Base-by-base conservation (phyloP, 2,113 vertebrate species). In the Neogale vison region DNA sequence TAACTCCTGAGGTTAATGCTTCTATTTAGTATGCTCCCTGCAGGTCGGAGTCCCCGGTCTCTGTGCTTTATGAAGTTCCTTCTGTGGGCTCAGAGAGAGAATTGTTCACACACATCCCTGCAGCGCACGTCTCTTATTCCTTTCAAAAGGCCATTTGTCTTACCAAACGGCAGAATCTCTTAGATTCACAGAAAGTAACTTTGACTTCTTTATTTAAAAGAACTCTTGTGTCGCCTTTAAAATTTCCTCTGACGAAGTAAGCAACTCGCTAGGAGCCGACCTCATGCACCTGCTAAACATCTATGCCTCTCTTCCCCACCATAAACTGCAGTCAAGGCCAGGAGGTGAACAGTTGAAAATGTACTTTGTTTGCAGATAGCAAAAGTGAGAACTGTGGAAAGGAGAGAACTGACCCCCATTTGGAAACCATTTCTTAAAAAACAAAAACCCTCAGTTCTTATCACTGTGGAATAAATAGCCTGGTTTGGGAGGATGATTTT, bases 111-210 rank as follows among this genome's bases (percentile, higher is more conserved):
- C 15, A 39, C 0, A 0, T 52, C 52, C 47, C n/a, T 80, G 47
- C 23, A 6, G 18, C 18, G 11, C 15, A 14, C 0, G 0, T 39
- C 74, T 80, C 76, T 86, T 86, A 13, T 29, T 90, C 72, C 88
- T 97, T 97, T 61, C 23, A 57, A 93, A 80, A 95, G 90, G 63
- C 13, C 14, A 63, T 96, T 69, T 94, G 45, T 96, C 71, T 97
- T 57, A 42, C 31, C 18, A 36, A 65, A 74, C 63, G 59, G 57
- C 88, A 81, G 36, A 11, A 18, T 86, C 17, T 92, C 39, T 84
- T 34, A 81, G 45, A 71, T 39, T 81, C 65, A 55, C 18, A 65
- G 93, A 74, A 52, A 82, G 26, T 67, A 84, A 72, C 31, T 84
- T 83, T 77, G 80, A 45, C 71, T 86, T 81, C 71, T 87, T 76